Conservation (phyloP, 2,888 invertebrate genomes). For the Tachystola acroxantha region DNA sequence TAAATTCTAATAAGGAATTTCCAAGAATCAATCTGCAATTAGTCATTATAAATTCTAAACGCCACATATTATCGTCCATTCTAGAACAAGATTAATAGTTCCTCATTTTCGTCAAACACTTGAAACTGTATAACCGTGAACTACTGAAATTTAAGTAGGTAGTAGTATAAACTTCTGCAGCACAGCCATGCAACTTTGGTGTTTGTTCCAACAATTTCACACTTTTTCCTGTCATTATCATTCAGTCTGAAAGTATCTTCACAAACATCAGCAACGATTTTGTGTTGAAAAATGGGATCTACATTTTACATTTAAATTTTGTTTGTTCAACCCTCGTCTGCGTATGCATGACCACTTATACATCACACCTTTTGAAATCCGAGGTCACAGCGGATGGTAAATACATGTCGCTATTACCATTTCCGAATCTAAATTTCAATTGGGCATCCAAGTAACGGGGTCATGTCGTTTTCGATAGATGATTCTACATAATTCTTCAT, state of each 20-base stretch:
- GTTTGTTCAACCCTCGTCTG: constrained; percentile 63
- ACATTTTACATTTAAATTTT: constrained; percentile 66
- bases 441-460: constrained; percentile 65
- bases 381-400: constrained; percentile 63
- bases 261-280: constrained; percentile 38
- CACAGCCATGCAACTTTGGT: too few species aligned
- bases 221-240: background rate
- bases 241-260: constrained; percentile 13
- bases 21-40: too few species aligned
- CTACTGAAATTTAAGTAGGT: too few species aligned
- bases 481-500: constrained; percentile 54
- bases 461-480: constrained; percentile 59
- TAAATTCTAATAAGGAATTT: too few species aligned
- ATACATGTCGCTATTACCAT: constrained; percentile 65
- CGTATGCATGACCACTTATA: constrained; percentile 60
- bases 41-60: too few species aligned
- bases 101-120: too few species aligned
- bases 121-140: too few species aligned
- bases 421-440: constrained; percentile 69
- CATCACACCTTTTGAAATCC: constrained; percentile 45
- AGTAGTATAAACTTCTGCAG: too few species aligned
- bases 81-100: too few species aligned
- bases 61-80: too few species aligned
- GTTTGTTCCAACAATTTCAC: too few species aligned
- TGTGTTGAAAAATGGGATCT: constrained; percentile 58